Evolutionary conservation across 2,797 vertebrate species (phyloP), one percentile per base, ranked within the genome.

Genomic region (Hephaestus fuliginosus): DNA sequence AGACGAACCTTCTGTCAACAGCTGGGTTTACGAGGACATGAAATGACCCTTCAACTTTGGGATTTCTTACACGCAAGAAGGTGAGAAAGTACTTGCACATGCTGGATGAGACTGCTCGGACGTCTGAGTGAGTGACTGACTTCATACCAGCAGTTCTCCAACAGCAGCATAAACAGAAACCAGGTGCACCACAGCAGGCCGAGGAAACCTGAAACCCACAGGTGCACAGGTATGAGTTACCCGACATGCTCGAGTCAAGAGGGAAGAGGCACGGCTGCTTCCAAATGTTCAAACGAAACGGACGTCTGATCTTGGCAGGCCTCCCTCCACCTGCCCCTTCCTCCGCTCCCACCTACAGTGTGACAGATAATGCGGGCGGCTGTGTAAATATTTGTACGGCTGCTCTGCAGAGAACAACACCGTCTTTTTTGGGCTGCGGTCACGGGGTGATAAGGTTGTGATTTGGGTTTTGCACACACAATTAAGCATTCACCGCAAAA

Each of bases 351-450:
- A 64, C 58, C 36, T 48, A 41, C 48, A 49, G 65, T 71, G 74
- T 75, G 70, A 88, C 48, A 74, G 77, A 74, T 73, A 70, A 87
- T 86, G 88, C 14, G 55, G 85, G 83, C 14, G 12, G 75, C 78
- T 82, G 82, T 81, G 12, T 86, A 88, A 90, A 93, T 86, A 87
- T 89, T 85, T 83, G 78, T 48, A 76, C 49, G 82, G 65, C 61
- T 61, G 60, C 77, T 86, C 80, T 68, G 60, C 78, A 63, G 49
- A 80, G 69, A 87, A 86, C 75, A 89, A 86, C 67, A 74, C 33
- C 63, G 41, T 83, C 73, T 76, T 62, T 84, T 86, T 73, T 57
- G 30, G 78, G 58, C 62, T 89, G 81, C 65, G 85, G 88, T 93
- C 76, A 70, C 72, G 17, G 81, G 56, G 74, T 63, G 68, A 91